Evolutionary conservation across 2,797 vertebrate species (phyloP), one percentile per base, ranked within the genome.

Genomic region (Danio aesculapii): DNA sequence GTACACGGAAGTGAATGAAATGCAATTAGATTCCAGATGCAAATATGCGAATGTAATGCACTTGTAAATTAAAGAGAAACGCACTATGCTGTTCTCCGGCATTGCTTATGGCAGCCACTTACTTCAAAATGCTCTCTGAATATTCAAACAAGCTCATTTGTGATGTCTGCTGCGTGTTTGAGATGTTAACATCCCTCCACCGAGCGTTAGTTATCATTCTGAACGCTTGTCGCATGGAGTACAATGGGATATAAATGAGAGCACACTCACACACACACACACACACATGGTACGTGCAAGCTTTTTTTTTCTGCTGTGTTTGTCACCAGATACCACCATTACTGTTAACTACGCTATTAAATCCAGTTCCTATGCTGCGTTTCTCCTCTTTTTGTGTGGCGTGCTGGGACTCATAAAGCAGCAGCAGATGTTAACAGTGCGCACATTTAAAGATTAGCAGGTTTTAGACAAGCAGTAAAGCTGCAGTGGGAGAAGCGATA

Each of bases 341-440:
- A 93, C 91, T 91, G 85, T 94, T 95, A 95, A 95, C 92, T 92
- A 92, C 92, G 89, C 90, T 89, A 91, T 93, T 95, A 95, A 95
- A 95, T 90, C 90, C 89, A 91, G 92, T 93, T 92, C 94, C 93
- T 90, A 92, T 93, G 93, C 94, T 92, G 93, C 92, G 89, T 74
- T 82, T 83, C 76, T 67, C 63, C 84, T 44, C 70, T 83, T 87
- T 86, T 81, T 81, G 47, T 68, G 64, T 78, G 73, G 16, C 6
- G 43, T 75, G 76, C 43, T 30, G 84, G 84, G 84, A 77, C 84
- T 73, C 72, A 96, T 99, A 97, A 99, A 93, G 95, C 94, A 94
- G 91, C 94, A 97, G 94, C 97, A 98, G 97, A 97, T 98, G 97
- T 97, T 97, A 97, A 96, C 97, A 97, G 96, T 95, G 96, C 94